A percentile compares a stretch with the other conserved stretches of the same genome.
Conservation (phyloP, 1,140 invertebrate genomes). For the Berghia stephanieae region DNA sequence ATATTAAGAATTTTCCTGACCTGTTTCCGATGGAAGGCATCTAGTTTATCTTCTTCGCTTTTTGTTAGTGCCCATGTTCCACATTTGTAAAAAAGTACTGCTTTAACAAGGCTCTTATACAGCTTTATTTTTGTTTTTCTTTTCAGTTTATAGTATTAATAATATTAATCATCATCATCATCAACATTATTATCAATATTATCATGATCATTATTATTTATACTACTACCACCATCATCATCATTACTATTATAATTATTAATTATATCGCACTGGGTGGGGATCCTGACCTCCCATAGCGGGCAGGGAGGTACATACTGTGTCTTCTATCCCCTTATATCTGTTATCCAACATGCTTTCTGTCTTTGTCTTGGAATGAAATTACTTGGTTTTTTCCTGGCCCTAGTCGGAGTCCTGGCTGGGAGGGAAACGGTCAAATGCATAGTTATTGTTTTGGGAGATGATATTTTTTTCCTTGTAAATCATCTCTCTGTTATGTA, state of each 20-base stretch:
- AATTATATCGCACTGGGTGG: not conserved
- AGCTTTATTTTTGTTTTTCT: not conserved
- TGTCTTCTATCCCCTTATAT: not conserved
- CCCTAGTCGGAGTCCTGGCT: constrained; percentile 73
- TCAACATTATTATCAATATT: constrained; percentile 14
- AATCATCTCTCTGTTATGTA: too few relatives aligned
- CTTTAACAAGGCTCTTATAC: not conserved
- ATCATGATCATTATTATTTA: not conserved
- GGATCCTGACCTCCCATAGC: not conserved
- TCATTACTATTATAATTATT: not conserved
- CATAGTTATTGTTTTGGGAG: too few relatives aligned
- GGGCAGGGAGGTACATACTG: not conserved
- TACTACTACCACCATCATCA: not conserved
- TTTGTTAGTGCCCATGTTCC: not conserved
- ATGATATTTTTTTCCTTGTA: too few relatives aligned
- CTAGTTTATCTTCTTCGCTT: not conserved
- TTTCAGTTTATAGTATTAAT: not conserved
- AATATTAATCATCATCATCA: constrained; percentile 30
- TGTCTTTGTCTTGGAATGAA: not conserved
- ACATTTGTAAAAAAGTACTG: not conserved
- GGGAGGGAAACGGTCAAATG: too few relatives aligned
- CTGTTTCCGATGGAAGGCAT: too few relatives aligned
- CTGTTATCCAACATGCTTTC: not conserved
- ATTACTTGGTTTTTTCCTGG: not conserved
- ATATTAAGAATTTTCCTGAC: too few relatives aligned